Conservation (phyloP, 2,113 vertebrate species). For the Xiphophorus maculatus region DNA sequence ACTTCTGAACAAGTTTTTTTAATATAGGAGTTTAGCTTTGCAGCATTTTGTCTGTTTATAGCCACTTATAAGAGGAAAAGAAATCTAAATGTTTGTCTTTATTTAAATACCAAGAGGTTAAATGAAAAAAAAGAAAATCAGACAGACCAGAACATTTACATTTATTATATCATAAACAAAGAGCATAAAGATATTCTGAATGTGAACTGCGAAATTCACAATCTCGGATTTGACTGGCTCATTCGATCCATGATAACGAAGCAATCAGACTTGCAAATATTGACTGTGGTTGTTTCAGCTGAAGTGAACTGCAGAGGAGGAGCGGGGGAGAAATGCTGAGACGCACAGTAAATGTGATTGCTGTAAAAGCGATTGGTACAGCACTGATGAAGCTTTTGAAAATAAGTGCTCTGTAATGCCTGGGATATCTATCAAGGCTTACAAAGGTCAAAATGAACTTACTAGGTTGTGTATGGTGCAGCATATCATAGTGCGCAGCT, state of each 20-base stretch:
- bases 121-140: background rate
- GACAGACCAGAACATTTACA: background rate
- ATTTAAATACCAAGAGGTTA: background rate
- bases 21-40: background rate
- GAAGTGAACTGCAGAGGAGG: constrained; percentile 32
- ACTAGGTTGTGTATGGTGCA: background rate
- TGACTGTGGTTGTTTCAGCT: constrained; percentile 46
- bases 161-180: background rate
- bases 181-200: constrained; percentile 42
- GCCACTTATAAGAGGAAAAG: background rate
- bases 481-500: background rate
- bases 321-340: constrained; percentile 45
- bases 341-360: constrained; percentile 47
- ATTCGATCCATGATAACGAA: constrained; percentile 21
- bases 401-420: constrained; percentile 16
- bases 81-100: background rate
- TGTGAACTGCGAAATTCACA: constrained; percentile 45
- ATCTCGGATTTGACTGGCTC: constrained; percentile 29
- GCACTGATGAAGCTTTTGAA: constrained; percentile 47
- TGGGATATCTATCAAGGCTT: background rate
- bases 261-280: constrained; percentile 70
- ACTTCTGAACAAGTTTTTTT: background rate
- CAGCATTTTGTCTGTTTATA: background rate
- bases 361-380: constrained; percentile 44
- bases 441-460: background rate